Base-by-base conservation (phyloP, 2,797 vertebrate species). In the Ceryle rudis region DNA sequence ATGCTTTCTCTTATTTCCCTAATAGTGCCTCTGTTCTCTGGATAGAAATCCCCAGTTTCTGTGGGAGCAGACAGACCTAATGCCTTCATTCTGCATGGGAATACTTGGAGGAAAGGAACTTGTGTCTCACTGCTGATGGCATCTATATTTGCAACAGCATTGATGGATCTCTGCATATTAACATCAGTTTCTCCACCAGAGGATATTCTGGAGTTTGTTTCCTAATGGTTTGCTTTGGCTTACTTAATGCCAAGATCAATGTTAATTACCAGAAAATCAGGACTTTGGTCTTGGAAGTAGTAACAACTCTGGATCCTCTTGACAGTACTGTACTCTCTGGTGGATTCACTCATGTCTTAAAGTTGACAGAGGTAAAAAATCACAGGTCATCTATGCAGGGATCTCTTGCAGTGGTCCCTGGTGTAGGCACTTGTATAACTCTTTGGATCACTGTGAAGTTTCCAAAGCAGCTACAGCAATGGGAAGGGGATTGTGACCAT, bases 401-500 rank as follows among this genome's bases (percentile, higher is more conserved):
- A n/a, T 5, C 74, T 41, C 62, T 26, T 39, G 64, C 17, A 10
- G 28, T 15, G 31, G 19, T 60, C 22, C 51, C 14, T 57, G 23
- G 23, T 54, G 16, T 11, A 26, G 60, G 20, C 22, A 64, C 35
- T 28, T 37, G 33, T 23, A 1, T 41, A 74, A 8, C 44, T 26
- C 55, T 35, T 10, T 22, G 39, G 18, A 22, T 4, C 14, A 55
- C n/a, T 44, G 51, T 41, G 79, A 21, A 12, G 35, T 7, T 86
- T 39, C 67, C 46, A 29, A 14, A 47, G 73, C 66, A 81, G 21
- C 61, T 39, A 2, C 25, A 70, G 46, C 58, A 35, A 2, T 11
- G 33, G 41, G 54, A 71, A 0, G 61, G 39, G 71, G 10, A 7
- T 10, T 31, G 44, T 33, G 41, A 1, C 14, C 3, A 2, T 2